A percentile compares a stretch with the other conserved stretches of the same genome.
These are phyloP conservation scores for Varanus salvator DNA, from an alignment of 2,113 vertebrate genomes.

Conservation along the genomic window DNA sequence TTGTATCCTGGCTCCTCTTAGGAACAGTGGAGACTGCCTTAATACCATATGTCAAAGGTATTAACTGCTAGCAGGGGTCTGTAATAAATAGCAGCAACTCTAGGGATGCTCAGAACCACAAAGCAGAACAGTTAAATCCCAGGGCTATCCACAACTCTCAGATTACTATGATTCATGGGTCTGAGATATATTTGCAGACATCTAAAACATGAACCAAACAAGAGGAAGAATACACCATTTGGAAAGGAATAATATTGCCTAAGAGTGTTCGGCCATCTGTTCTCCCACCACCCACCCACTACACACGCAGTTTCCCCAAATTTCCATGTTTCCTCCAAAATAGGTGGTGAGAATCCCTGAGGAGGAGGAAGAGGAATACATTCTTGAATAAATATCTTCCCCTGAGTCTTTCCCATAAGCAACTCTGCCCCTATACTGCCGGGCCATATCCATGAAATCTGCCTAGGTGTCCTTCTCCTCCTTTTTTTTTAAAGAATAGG, in stretches of 20 bases:
- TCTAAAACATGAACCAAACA: not conserved
- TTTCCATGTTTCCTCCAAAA: too few relatives aligned
- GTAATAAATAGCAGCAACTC: not conserved
- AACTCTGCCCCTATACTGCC: not conserved
- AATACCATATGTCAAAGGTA: not conserved
- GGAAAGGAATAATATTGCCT: not conserved
- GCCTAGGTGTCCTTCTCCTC: too few relatives aligned
- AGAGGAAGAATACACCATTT: too few relatives aligned
- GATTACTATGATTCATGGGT: not conserved
- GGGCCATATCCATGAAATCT: not conserved
- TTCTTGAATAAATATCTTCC: not conserved
- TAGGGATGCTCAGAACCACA: not conserved
- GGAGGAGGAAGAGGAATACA: too few relatives aligned
- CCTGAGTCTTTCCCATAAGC: not conserved
- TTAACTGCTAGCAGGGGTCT: not conserved
- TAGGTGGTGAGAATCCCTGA: too few relatives aligned
- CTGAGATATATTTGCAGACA: not conserved
- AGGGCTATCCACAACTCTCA: not conserved
- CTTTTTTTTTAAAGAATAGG: too few relatives aligned
- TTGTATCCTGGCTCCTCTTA: not conserved
- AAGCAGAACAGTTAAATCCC: not conserved
- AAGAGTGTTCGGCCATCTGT: not conserved
- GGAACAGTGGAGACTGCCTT: not conserved
- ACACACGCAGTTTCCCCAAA: too few relatives aligned
- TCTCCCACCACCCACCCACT: too few relatives aligned